These are phyloP conservation scores for Actinemys pallida DNA, from an alignment of 2,113 vertebrate genomes.

Conservation along the genomic window DNA sequence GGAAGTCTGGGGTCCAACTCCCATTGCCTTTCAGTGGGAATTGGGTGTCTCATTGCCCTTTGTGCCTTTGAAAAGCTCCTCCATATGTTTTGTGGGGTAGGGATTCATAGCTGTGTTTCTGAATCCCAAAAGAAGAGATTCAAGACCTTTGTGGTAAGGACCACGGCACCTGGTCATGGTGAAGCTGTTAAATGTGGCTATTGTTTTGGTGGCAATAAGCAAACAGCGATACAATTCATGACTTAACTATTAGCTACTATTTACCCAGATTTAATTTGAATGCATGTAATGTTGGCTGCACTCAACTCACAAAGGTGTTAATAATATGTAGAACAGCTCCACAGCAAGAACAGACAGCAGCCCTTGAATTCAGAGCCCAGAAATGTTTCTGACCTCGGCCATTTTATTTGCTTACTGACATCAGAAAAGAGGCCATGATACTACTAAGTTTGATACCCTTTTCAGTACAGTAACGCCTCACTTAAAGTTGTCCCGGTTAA, in stretches of 20 bases:
- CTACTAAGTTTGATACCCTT: not conserved
- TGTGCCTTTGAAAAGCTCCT: not conserved
- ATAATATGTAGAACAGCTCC: not conserved
- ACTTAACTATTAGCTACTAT: not conserved
- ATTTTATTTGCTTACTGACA: not conserved
- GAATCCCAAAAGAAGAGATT: not conserved
- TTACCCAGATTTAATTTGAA: slow-evolving; percentile 60
- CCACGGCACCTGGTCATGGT: accelerated
- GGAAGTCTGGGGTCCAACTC: not conserved
- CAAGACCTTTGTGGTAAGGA: not conserved
- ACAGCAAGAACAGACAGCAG: not conserved
- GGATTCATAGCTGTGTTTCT: not conserved
- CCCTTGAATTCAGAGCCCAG: not conserved
- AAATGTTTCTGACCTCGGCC: not conserved
- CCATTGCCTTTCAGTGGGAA: not conserved
- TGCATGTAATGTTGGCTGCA: not conserved
- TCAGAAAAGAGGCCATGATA: not conserved
- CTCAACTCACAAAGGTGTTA: slow-evolving; percentile 23
- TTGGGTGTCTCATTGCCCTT: not conserved
- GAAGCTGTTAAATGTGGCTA: not conserved
- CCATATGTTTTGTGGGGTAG: accelerated
- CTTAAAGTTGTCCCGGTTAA: too few species aligned
- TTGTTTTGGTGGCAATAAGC: slow-evolving; percentile 5
- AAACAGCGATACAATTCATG: not conserved
- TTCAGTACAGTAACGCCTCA: too few species aligned